phyloP scores from a whole-genome alignment of 2,113 vertebrate species.

The Diphyllodes magnificus region DNA sequence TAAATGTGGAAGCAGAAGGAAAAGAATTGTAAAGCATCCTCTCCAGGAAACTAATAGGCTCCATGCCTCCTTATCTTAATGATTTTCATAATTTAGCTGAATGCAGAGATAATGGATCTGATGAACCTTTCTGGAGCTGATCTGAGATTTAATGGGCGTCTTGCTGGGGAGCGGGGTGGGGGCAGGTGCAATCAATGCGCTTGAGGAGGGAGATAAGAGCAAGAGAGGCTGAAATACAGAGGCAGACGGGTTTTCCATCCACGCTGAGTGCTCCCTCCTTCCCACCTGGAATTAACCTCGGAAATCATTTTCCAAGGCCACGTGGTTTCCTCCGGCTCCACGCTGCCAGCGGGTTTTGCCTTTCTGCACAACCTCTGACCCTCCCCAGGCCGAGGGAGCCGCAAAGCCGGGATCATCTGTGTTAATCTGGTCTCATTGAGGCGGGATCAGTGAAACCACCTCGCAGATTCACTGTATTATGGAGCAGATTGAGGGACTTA shows the following conservation, averaged over 20 bases:
- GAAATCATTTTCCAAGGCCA: not conserved
- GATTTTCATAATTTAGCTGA: slow-evolving; percentile 62
- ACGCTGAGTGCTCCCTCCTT: not conserved
- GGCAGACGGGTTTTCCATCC: not conserved
- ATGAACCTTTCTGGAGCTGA: slow-evolving; percentile 52
- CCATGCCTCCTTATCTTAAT: slow-evolving; percentile 45
- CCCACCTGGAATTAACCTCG: slow-evolving; percentile 22
- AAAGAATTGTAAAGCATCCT: slow-evolving; percentile 5
- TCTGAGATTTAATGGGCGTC: slow-evolving; percentile 42
- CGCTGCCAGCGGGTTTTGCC: not conserved
- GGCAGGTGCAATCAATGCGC: not conserved
- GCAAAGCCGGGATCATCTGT: slow-evolving; percentile 66
- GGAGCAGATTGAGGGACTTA: slow-evolving; percentile 69
- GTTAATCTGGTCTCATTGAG: slow-evolving; percentile 59
- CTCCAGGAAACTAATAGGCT: slow-evolving; percentile 52
- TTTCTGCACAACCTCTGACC: slow-evolving; percentile 36
- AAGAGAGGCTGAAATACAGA: not conserved
- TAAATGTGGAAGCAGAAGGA: slow-evolving; percentile 20
- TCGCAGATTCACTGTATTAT: slow-evolving; percentile 56
- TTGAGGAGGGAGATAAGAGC: not conserved
- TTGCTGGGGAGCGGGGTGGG: not conserved
- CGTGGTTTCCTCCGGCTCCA: not conserved
- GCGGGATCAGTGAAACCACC: slow-evolving; percentile 58
- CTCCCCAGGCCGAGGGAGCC: not conserved
- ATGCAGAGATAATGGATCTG: slow-evolving; percentile 57